Evolutionary conservation across 2,113 vertebrate genomes (phyloP).

Genomic region (Platichthys stellatus): DNA sequence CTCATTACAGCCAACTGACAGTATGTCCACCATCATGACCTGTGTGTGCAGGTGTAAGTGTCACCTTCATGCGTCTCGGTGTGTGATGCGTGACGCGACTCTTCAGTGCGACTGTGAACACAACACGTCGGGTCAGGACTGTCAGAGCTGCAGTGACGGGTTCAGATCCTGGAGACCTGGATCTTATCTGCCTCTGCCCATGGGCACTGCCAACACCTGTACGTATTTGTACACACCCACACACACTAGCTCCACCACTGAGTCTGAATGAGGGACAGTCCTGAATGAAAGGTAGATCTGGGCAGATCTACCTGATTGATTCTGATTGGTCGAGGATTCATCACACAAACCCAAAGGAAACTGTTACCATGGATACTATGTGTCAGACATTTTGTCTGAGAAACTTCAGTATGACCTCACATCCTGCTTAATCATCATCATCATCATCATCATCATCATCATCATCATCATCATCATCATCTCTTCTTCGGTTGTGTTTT

Average conservation of each 20-base stretch:
- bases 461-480: neutral
- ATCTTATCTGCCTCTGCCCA: constrained; percentile 91
- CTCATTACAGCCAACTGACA: too few species aligned
- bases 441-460: too few species aligned
- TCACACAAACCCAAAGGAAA: too few species aligned
- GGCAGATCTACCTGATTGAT: too few species aligned
- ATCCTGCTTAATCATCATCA: too few species aligned
- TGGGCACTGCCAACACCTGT: constrained; percentile 92
- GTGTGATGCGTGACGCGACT: constrained; percentile 83
- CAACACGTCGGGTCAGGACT: constrained; percentile 94
- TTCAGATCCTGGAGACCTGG: constrained; percentile 92
- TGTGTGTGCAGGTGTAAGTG: constrained; percentile 91
- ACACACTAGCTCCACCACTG: neutral
- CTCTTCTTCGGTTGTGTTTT: too few species aligned
- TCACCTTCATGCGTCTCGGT: constrained; percentile 91
- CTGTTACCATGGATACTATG: too few species aligned
- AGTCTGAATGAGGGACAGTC: neutral
- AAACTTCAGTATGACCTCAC: too few species aligned
- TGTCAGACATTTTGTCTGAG: too few species aligned
- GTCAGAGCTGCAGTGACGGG: constrained; percentile 87
- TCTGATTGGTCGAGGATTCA: too few species aligned
- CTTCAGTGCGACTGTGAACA: constrained; percentile 95
- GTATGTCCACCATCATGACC: too few species aligned
- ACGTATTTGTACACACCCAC: constrained; percentile 62
- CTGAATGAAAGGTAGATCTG: too few species aligned